Conservation (phyloP, 2,888 invertebrate genomes). For the Platycheirus albimanus region DNA sequence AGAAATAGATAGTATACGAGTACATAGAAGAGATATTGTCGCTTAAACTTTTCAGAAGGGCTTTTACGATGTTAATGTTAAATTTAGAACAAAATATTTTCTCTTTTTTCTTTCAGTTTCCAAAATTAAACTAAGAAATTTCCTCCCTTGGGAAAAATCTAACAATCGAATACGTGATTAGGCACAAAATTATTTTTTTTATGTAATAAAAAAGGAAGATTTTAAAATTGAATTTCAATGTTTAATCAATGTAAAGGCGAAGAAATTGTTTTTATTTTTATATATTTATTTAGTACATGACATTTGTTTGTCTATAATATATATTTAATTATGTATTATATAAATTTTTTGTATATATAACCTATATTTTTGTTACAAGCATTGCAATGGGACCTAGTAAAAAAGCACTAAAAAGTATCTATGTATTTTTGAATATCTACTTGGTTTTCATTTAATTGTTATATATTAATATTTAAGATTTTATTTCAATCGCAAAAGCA, state of each 20-base stretch:
- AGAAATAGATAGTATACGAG: conserved; percentile 2
- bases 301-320: conserved; percentile 38
- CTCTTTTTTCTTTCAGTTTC: conserved; percentile 21
- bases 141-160: conserved; percentile 41
- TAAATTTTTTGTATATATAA: too few species aligned
- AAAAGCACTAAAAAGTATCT: conserved; percentile 5
- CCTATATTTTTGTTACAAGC: conserved; percentile 56
- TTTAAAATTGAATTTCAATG: too few species aligned
- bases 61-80: conserved; percentile 6
- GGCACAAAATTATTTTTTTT: conserved; percentile 76
- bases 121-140: conserved; percentile 23
- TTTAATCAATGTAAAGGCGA: conserved; percentile 26
- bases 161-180: conserved; percentile 40
- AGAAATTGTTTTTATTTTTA: conserved; percentile 39
- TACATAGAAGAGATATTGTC: conserved; percentile 56
- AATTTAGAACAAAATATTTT: conserved; percentile 20
- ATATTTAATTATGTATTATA: conserved; percentile 44
- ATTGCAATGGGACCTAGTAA: conserved; percentile 29
- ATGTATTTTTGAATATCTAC: conserved; percentile 27
- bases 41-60: conserved; percentile 58
- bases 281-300: conserved; percentile 49
- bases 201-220: conserved; percentile 58
- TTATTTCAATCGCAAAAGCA: conserved; percentile 26
- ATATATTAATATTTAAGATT: conserved; percentile 1
- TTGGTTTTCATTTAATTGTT: conserved; percentile 16